Conservation (phyloP, 2,113 vertebrate species). For the Anoplopoma fimbria region DNA sequence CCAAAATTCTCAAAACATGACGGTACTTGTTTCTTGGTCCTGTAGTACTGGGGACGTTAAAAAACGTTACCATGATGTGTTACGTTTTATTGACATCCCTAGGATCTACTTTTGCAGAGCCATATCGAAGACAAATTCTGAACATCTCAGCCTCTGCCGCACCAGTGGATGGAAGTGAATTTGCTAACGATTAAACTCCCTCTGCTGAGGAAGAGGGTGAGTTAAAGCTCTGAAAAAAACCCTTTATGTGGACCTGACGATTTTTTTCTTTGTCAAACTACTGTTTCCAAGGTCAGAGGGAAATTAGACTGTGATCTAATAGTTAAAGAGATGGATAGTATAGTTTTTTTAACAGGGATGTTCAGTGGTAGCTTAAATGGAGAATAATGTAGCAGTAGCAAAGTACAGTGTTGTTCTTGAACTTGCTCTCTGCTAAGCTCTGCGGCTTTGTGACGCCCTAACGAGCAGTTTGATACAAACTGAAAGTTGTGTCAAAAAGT, state of each 20-base stretch:
- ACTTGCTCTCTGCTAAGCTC: not conserved
- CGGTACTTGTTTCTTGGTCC: too few relatives aligned
- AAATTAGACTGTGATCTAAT: not conserved
- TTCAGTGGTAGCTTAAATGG: not conserved
- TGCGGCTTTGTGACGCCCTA: not conserved
- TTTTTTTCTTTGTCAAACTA: slow-evolving; percentile 6
- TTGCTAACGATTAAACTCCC: not conserved
- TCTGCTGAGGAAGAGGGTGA: not conserved
- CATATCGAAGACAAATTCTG: too few relatives aligned
- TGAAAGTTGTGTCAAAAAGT: slow-evolving; percentile 25
- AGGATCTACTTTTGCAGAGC: too few relatives aligned
- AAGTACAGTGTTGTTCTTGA: not conserved
- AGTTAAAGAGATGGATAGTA: too few relatives aligned
- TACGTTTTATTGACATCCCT: too few relatives aligned
- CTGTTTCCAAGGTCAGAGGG: not conserved
- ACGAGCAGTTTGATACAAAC: slow-evolving; percentile 10
- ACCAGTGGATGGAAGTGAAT: not conserved
- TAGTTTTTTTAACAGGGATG: not conserved
- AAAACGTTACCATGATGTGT: too few relatives aligned
- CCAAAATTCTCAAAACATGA: too few relatives aligned
- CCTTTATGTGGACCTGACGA: not conserved
- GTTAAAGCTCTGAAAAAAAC: not conserved
- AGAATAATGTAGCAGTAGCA: not conserved
- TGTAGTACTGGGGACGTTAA: too few relatives aligned
- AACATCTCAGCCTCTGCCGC: too few relatives aligned